Evolutionary conservation across 2,888 invertebrate species (phyloP), one percentile per base, ranked within the genome.

Genomic region (Lasioglossum lativentre): DNA sequence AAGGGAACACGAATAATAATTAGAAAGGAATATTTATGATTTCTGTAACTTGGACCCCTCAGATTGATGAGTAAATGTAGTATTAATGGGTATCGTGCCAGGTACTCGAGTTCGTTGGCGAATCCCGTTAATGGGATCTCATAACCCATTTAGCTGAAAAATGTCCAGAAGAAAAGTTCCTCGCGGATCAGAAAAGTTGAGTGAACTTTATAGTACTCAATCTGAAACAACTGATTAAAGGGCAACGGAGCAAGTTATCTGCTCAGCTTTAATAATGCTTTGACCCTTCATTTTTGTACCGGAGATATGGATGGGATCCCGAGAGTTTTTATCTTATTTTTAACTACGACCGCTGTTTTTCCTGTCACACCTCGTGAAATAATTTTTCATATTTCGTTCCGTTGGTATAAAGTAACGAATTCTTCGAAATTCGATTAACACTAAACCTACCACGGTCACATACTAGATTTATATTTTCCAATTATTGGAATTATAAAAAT

Each of bases 171-270:
- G 56, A 56, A 56, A 56, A 56, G 12, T 56, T 56, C 56, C n/a
- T 56, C 2, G 56, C 56, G 56, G 56, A 56, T 56, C n/a, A n/a
- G 56, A n/a, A 56, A 23, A 56, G 56, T n/a, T 23, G 56, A n/a
- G 56, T 4, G 56, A 56, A 56, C 56, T 56, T 56, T n/a, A 56
- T n/a, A 56, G n/a, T 56, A 56, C 56, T n/a, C 56, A 8, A n/a
- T 56, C 56, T 56, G 56, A 56, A 56, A 30, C 63, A 63, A 63
- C 63, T 63, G 66, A 19, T 66, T 30, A 66, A 66, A 66, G 34
- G 30, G 14, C 23, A 30, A 66, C 30, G 19, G 34, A 4, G 34
- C 66, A 66, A 66, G 14, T 34, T 66, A 34, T 34, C 34, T 34
- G 34, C 34, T 4, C 66, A 8, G 30, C 34, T 34, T 30, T 66